Conservation (phyloP, 1,140 invertebrate genomes). For the Trinorchestia longiramus region DNA sequence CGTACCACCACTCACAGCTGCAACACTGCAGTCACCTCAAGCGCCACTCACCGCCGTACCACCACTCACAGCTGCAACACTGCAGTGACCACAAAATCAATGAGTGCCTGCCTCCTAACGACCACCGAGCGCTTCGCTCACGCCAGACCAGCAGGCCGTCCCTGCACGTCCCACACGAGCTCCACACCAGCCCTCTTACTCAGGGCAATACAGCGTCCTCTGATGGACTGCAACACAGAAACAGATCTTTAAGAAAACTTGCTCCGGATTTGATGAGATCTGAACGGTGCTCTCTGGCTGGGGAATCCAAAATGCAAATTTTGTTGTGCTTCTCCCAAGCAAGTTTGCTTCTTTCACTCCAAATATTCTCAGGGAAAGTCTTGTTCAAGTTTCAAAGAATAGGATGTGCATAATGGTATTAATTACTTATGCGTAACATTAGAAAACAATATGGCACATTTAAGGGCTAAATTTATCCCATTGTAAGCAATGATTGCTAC, state of each 20-base stretch:
- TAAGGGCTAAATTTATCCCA: too few species aligned
- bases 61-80: slow-evolving; percentile 58
- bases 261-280: background rate
- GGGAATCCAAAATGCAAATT: too few species aligned
- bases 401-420: too few species aligned
- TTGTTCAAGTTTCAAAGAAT: too few species aligned
- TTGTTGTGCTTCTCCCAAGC: too few species aligned
- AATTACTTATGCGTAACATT: too few species aligned
- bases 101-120: background rate
- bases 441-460: too few species aligned
- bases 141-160: background rate
- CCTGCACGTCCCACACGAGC: background rate
- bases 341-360: too few species aligned
- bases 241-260: background rate
- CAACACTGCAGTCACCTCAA: slow-evolving; percentile 4
- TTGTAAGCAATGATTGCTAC: too few species aligned
- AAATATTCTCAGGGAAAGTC: too few species aligned
- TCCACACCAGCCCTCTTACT: background rate
- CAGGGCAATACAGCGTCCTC: background rate
- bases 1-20: slow-evolving; percentile 60
- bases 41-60: slow-evolving; percentile 47
- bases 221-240: background rate
- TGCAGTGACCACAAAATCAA: slow-evolving; percentile 21
- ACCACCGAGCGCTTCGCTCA: background rate
- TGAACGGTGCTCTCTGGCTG: background rate